A percentile compares a stretch with the other conserved stretches of the same genome.
These are phyloP conservation scores for Mus spicilegus DNA, from an alignment of 2,113 vertebrate genomes.

Conservation along the genomic window DNA sequence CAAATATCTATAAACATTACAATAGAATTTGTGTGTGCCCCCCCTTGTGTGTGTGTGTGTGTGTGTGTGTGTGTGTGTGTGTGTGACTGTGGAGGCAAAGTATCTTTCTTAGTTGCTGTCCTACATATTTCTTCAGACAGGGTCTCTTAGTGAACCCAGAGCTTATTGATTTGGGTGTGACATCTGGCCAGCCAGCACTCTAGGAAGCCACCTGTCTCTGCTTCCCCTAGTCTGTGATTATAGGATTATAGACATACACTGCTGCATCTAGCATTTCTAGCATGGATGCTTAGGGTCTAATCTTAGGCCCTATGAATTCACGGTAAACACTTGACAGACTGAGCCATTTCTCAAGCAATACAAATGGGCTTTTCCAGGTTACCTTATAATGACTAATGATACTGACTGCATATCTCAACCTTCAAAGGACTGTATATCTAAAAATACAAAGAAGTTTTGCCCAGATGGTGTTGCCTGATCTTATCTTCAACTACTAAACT, in stretches of 20 bases:
- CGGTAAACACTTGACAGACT: background rate
- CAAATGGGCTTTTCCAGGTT: background rate
- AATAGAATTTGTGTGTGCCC: background rate
- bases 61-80: background rate
- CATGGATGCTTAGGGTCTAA: background rate
- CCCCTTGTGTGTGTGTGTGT: background rate
- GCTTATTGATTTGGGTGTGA: background rate
- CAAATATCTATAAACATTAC: background rate
- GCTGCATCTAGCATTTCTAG: background rate
- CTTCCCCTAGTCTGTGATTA: background rate
- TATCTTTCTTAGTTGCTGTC: no score
- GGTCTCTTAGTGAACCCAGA: background rate
- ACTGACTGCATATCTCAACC: background rate
- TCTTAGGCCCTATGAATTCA: background rate
- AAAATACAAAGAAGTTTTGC: background rate
- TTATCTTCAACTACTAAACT: background rate
- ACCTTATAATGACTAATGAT: background rate
- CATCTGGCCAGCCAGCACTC: background rate
- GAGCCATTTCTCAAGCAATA: background rate
- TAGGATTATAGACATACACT: background rate
- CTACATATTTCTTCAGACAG: background rate
- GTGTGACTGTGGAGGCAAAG: background rate
- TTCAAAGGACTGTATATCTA: constrained; percentile 39
- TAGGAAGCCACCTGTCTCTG: background rate
- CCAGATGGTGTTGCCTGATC: background rate